Base-by-base conservation (phyloP, 1,140 invertebrate genomes). In the Solenopsis invicta region DNA sequence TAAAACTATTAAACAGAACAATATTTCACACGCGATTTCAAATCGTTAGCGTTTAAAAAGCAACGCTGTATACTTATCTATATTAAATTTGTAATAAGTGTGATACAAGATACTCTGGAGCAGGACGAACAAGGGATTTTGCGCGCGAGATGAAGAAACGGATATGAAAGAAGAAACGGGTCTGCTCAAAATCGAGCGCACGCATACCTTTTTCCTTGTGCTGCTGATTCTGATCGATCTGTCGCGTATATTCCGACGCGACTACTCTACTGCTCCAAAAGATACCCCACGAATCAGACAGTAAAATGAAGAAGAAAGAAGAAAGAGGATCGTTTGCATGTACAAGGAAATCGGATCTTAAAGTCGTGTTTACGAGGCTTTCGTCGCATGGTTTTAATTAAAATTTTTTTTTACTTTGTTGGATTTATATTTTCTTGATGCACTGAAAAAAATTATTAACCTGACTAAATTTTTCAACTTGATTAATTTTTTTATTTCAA, bases 261-360 rank as follows among this genome's bases (percentile, higher is more conserved):
- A 82, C 66, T 56, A 56, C 9, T 16, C 12, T 24, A 8, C 24
- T 56, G 21, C 37, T 6, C 8, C 37, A 21, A 82, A 18, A 34
- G 56, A 82, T 10, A 18, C 0, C n/a, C 18, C 2, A 10, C 34
- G 4, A 45, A 45, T 18, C 16, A 9, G 29, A 16, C 29, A 56
- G 56, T 61, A 37, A 54, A 84, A 80, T 67, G 16, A 18, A 71
- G 75, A 86, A 71, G 62, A 66, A 13, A 67, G 74, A 85, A 67
- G 74, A 85, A 13, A 52, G 74, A 81, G 5, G 41, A 21, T 76
- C 10, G 48, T 59, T 76, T 37, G 37, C 52, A 1, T 10, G 10
- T 52, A 77, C 34, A 34, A 10, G 18, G 16, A 37, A 34, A 12
- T 29, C 8, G 48, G 1, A 18, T 48, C n/a, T 80, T 45, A 41